phyloP scores from a whole-genome alignment of 2,113 vertebrate genomes.

The Plestiodon gilberti region DNA sequence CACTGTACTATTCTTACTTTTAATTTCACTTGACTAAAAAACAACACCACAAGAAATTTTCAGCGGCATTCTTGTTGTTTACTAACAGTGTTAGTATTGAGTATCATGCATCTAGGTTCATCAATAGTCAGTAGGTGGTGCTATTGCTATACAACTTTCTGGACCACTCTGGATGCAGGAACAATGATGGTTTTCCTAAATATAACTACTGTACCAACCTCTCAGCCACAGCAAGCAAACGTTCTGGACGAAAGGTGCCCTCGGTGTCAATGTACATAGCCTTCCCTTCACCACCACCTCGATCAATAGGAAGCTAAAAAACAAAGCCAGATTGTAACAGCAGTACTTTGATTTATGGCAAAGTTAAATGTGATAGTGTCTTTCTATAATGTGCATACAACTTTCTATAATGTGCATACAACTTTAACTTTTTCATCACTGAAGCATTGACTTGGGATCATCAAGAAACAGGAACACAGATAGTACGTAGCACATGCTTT shows the following conservation, averaged over 20 bases:
- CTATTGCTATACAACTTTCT: neutral
- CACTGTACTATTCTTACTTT: neutral
- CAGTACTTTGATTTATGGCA: neutral
- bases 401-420: neutral
- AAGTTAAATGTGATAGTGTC: neutral
- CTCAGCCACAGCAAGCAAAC: conserved; percentile 95
- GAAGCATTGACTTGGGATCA: neutral
- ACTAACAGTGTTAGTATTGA: neutral
- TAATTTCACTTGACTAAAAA: neutral
- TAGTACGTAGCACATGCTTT: too few relatives aligned
- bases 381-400: neutral
- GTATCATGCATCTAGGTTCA: neutral
- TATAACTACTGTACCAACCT: conserved; percentile 80
- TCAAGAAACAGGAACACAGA: neutral
- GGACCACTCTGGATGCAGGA: neutral
- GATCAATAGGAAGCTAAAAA: conserved; percentile 91
- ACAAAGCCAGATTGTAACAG: neutral
- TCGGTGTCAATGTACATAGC: conserved; percentile 99
- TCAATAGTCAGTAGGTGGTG: neutral
- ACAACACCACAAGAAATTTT: neutral
- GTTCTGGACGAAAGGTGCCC: conserved; percentile 94
- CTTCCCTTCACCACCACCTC: conserved; percentile 96
- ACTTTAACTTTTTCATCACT: neutral
- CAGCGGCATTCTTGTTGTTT: neutral
- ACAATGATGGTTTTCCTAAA: neutral